phyloP scores from a whole-genome alignment of 2,113 vertebrate genomes.

The Nanorana parkeri region DNA sequence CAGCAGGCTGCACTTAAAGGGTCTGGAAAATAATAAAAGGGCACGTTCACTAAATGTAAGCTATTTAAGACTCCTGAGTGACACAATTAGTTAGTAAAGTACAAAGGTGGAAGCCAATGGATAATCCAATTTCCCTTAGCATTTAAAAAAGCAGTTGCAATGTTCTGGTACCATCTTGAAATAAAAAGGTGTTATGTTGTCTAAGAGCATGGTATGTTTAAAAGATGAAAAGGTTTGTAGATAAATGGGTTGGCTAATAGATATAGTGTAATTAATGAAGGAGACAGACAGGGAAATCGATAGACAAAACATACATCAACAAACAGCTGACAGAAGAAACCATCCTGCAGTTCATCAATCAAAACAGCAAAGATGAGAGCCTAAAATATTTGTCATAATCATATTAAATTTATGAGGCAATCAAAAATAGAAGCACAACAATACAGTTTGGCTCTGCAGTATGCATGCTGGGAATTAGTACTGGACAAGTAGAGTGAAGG shows the following conservation, averaged over 20 bases:
- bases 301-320: slow-evolving; percentile 49
- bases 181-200: no score
- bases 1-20: no score
- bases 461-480: slow-evolving; percentile 7
- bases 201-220: background rate
- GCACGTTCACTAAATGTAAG: no score
- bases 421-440: slow-evolving; percentile 15
- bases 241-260: slow-evolving; percentile 39
- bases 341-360: slow-evolving; percentile 38
- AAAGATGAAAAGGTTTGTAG: slow-evolving; percentile 12
- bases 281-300: slow-evolving; percentile 39
- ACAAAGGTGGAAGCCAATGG: no score
- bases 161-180: no score
- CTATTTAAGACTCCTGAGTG: no score
- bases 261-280: slow-evolving; percentile 47
- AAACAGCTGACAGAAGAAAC: slow-evolving; percentile 15
- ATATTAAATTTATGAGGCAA: slow-evolving; percentile 31
- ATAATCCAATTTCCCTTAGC: no score
- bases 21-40: no score
- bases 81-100: no score
- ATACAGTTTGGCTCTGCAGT: background rate
- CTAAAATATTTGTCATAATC: slow-evolving; percentile 41
- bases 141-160: no score
- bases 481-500: background rate
- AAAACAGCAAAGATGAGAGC: slow-evolving; percentile 38